A percentile compares a stretch with the other conserved stretches of the same genome.
Evolutionary conservation across 2,888 invertebrate species (phyloP).

Genomic region (Microctonus hyperodae): DNA sequence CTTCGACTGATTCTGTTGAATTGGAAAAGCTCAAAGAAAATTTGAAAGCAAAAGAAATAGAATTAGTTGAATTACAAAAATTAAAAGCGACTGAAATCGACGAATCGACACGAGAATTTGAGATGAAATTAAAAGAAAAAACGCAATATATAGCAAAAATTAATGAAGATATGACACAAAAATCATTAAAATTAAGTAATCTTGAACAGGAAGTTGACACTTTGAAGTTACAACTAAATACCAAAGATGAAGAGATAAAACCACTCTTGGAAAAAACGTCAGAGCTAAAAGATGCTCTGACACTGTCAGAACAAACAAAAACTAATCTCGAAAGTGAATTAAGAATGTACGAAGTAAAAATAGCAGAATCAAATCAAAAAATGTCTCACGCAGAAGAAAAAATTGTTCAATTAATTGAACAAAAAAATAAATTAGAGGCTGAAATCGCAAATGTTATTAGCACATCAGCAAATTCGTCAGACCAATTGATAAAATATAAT

Average conservation of each 20-base stretch:
- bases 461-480: constrained; percentile 69
- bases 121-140: constrained; percentile 53
- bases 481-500: constrained; percentile 60
- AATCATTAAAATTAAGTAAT: constrained; percentile 46
- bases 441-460: constrained; percentile 70
- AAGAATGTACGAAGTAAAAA: constrained; percentile 47
- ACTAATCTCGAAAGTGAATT: constrained; percentile 55
- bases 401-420: constrained; percentile 66
- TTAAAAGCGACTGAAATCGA: constrained; percentile 51
- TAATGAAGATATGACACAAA: constrained; percentile 45
- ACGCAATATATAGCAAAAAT: constrained; percentile 51
- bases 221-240: constrained; percentile 49
- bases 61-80: constrained; percentile 59
- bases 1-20: constrained; percentile 69
- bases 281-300: constrained; percentile 55
- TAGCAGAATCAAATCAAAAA: constrained; percentile 67
- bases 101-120: constrained; percentile 51
- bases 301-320: constrained; percentile 54
- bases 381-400: constrained; percentile 67
- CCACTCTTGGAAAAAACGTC: constrained; percentile 52
- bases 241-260: constrained; percentile 56
- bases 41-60: constrained; percentile 68
- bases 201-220: constrained; percentile 53
- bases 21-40: constrained; percentile 67
- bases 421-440: constrained; percentile 70